Conservation (phyloP, 2,888 invertebrate species). For the Eulithis prunata region DNA sequence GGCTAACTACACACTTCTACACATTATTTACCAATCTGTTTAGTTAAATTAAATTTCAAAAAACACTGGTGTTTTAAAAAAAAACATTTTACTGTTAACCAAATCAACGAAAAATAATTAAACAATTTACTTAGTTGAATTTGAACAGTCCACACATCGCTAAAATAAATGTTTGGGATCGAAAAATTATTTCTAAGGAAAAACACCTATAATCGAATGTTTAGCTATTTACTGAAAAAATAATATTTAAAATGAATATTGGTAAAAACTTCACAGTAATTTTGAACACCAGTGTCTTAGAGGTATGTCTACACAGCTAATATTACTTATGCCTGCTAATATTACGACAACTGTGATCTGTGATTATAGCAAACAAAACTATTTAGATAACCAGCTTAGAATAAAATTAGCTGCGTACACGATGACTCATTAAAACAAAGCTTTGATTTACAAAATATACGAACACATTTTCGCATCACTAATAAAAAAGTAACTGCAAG, state of each 20-base stretch:
- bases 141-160: no score
- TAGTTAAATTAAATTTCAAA: slow-evolving; percentile 5
- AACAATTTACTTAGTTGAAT: no score
- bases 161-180: no score
- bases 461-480: slow-evolving; percentile 37
- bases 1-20: slow-evolving; percentile 65
- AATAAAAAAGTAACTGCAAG: slow-evolving; percentile 39
- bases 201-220: no score
- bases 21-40: slow-evolving; percentile 40
- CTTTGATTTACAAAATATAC: slow-evolving; percentile 16
- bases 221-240: no score
- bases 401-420: slow-evolving; percentile 34
- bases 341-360: slow-evolving; percentile 18
- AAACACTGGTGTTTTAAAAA: slow-evolving; percentile 5
- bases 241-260: no score
- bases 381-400: slow-evolving; percentile 1
- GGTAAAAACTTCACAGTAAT: neutral
- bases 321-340: slow-evolving; percentile 11
- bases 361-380: slow-evolving; percentile 4
- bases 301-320: slow-evolving; percentile 26
- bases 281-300: slow-evolving; percentile 48
- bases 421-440: slow-evolving; percentile 9
- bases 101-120: neutral
- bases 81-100: slow-evolving; percentile 33
- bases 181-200: no score